Percentiles rank a stretch among this genome's conserved stretches.
Evolutionary conservation across 1,140 invertebrate species (phyloP).

Genomic region (Drosophila nigromelanica): DNA sequence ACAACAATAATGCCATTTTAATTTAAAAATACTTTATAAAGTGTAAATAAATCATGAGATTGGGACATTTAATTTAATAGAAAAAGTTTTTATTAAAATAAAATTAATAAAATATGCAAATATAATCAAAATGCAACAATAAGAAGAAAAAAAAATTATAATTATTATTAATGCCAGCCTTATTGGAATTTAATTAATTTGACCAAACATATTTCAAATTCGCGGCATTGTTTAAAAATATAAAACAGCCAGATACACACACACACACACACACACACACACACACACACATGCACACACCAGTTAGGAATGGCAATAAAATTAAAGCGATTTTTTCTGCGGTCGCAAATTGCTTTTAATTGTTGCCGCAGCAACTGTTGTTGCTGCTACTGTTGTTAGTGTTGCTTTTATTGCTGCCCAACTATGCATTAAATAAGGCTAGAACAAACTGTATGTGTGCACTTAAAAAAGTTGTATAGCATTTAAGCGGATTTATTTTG

Average conservation of each 20-base stretch:
- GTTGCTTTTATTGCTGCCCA: constrained; percentile 15
- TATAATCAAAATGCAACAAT: constrained; percentile 24
- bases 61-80: constrained; percentile 14
- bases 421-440: constrained; percentile 57
- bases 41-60: constrained; percentile 50
- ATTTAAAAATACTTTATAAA: constrained; percentile 42
- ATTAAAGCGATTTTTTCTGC: constrained; percentile 60
- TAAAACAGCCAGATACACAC: constrained; percentile 19
- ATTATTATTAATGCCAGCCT: constrained; percentile 64
- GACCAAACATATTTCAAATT: constrained; percentile 54
- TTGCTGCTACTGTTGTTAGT: constrained; percentile 13
- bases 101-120: constrained; percentile 41
- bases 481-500: constrained; percentile 54
- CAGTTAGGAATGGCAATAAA: constrained; percentile 12
- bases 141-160: constrained; percentile 11
- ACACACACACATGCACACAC: neutral
- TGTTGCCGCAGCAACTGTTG: constrained; percentile 25
- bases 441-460: constrained; percentile 19
- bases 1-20: constrained; percentile 48
- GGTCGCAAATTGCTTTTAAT: constrained; percentile 65
- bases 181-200: constrained; percentile 75
- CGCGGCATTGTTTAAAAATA: constrained; percentile 6
- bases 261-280: constrained; percentile 16
- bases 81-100: constrained; percentile 37
- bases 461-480: constrained; percentile 35